These are phyloP conservation scores for Gastracanthus pulcherrimus DNA, from an alignment of 2,888 invertebrate species.

Conservation along the genomic window DNA sequence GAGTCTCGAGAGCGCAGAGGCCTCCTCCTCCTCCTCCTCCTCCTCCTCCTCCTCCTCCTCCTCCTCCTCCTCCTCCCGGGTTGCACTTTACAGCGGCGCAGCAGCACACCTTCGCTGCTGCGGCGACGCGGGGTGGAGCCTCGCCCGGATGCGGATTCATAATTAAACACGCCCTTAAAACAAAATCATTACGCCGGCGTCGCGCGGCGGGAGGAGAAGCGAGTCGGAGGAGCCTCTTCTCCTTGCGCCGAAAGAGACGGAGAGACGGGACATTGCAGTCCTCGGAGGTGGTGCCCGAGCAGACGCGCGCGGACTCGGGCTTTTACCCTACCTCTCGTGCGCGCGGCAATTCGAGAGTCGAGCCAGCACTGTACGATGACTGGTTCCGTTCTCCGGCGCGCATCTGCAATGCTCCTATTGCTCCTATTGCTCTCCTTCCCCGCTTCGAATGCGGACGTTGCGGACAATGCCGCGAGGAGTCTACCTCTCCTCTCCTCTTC, in stretches of 20 bases:
- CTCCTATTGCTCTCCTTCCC: neutral
- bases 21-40: neutral
- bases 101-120: conserved; percentile 59
- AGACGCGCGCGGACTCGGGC: neutral
- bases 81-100: conserved; percentile 52
- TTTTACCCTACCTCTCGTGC: neutral
- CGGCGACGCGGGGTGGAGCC: conserved; percentile 73
- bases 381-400: conserved; percentile 22
- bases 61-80: conserved; percentile 43
- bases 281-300: conserved; percentile 31
- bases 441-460: conserved; percentile 16
- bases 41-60: neutral
- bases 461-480: conserved; percentile 33
- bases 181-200: conserved; percentile 76
- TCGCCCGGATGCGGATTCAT: conserved; percentile 77
- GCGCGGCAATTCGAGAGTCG: neutral
- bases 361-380: conserved; percentile 5
- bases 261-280: neutral
- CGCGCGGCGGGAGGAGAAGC: conserved; percentile 61
- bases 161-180: conserved; percentile 78
- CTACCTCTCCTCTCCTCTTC: neutral
- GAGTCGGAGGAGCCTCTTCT: conserved; percentile 60
- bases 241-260: neutral
- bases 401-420: conserved; percentile 47
- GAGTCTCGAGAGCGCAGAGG: conserved; percentile 5